Evolutionary conservation across 2,797 vertebrate genomes (phyloP), one percentile per base, ranked within the genome.

Genomic region (Clarias fuscus): DNA sequence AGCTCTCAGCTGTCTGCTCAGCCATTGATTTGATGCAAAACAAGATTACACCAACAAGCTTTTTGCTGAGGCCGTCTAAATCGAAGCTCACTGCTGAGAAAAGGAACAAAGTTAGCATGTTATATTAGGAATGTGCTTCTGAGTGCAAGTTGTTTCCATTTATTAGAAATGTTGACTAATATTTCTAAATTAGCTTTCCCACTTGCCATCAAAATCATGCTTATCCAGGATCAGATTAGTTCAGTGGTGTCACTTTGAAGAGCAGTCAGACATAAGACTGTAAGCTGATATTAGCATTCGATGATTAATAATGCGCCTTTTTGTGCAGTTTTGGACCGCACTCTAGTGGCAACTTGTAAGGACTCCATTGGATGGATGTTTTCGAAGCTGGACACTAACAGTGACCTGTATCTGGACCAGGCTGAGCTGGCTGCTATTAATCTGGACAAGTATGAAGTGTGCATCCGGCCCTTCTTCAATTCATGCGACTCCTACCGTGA

Each of bases 341-440:
- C 96, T 89, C 93, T 98, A 90, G 97, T 96, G 1, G 97, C 98
- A 91, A 96, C 97, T 93, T 99, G 98, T 93, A 99, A 98, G 93
- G 98, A 99, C 91, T 98, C 98, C n/a, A 97, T 99, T 67, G 98
- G 98, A 83, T 99, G 98, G 98, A 99, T 99, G 98, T 99, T 99
- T 84, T 95, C 97, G 90, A 98, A 97, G 91, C 93, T 99, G 93
- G 98, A 99, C 95, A 99, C 97, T 5, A 98, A 97, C 30, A 93
- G 92, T 0, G 98, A 99, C 92, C 95, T 98, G 79, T 98, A 97
- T 94, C 94, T 99, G 94, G 98, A 99, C 93, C 96, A 97, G 92
- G 93, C 92, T 0, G 98, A 99, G 93, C 93, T 99, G 92, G 96
- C 97, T 0, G 97, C 98, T 91, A 97, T 99, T 94, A 99, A 99